These are phyloP conservation scores for Connochaetes taurinus DNA, from an alignment of 2,113 vertebrate species.

Conservation along the genomic window DNA sequence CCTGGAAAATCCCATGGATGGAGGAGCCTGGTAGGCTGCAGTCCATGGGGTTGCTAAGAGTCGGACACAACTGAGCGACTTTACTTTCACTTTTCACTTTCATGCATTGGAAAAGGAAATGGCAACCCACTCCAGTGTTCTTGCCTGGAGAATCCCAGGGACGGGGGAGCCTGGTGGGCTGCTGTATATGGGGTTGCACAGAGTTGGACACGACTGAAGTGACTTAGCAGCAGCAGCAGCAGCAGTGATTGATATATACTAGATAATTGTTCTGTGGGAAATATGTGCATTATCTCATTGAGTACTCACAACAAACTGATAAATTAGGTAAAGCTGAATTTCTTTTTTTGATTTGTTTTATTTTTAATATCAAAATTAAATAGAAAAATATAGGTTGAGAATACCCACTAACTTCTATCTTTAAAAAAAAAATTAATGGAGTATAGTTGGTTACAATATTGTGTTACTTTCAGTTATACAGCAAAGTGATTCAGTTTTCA, in stretches of 20 bases:
- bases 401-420: not conserved
- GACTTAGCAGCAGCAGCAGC: no score
- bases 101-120: no score
- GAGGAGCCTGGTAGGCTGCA: no score
- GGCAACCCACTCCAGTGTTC: no score
- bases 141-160: no score
- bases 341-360: not conserved
- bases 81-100: no score
- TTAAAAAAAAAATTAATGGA: not conserved
- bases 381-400: not conserved
- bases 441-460: not conserved
- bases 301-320: not conserved
- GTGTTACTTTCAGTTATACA: not conserved
- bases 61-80: no score
- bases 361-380: slow-evolving; percentile 8
- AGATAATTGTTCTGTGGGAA: not conserved
- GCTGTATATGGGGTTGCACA: no score
- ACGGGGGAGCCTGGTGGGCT: no score
- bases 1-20: no score
- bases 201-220: no score
- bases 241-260: not conserved
- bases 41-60: no score
- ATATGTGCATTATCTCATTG: not conserved
- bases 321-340: not conserved
- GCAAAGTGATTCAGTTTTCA: not conserved